Evolutionary conservation across 2,888 invertebrate genomes (phyloP), one percentile per base, ranked within the genome.

Genomic region (Campopleginae sp.): DNA sequence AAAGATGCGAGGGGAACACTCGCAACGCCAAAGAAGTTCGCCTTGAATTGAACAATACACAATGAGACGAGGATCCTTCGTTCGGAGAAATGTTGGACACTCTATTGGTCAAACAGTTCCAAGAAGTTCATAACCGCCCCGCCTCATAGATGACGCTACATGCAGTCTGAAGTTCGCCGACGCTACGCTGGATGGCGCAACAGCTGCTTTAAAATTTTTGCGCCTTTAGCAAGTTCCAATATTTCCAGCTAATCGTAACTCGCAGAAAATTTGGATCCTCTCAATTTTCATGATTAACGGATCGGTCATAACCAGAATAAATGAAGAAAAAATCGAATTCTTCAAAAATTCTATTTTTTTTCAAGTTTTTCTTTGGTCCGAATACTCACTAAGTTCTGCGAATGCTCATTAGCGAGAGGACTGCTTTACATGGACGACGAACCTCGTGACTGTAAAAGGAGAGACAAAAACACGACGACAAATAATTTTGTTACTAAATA

Each of bases 401-500:
- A 7, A 38, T 10, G 8, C 38, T 38, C 10, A 1, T 38, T 10
- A 8, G 38, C 38, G 38, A 38, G 8, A 10, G 0, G 38, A 38
- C 51, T 2, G 1, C 23, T 2, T 51, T 1, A 1, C 19, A 19
- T 19, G 17, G 19, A 51, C 19, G 17, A 19, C 10, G 10, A 51
- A 51, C 19, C 51, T 14, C 10, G 38, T n/a, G 4, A n/a, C 12
- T 19, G 46, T 8, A 63, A 63, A 12, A 38, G 38, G 42, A 76
- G 1, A 27, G 6, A 6, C 44, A 19, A 17, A 17, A 33, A 78
- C 19, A 72, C 48, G 72, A 61, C 5, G 61, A 23, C 54, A 71
- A 74, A 70, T 68, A 12, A 27, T 82, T 83, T 88, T 90, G 87
- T 90, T 91, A 90, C 90, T 91, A 91, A 91, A 91, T 92, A 91